phyloP scores from a whole-genome alignment of 1,140 invertebrate species.

The Doryteuthis pealeii region DNA sequence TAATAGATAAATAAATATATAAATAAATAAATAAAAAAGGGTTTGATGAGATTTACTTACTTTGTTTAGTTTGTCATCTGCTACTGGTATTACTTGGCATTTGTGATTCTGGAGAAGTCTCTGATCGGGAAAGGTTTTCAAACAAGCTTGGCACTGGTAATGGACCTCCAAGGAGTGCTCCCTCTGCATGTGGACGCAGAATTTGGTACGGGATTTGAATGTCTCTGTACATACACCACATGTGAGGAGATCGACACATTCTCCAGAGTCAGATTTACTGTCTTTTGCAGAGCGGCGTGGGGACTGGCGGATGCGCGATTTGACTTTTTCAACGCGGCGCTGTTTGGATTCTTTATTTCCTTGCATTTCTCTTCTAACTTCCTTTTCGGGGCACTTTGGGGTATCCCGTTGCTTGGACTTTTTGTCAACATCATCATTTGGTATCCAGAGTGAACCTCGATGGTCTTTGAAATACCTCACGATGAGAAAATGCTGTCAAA shows the following conservation, averaged over 20 bases:
- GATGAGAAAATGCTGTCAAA: no score
- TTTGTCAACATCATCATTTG: no score
- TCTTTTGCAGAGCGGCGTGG: neutral
- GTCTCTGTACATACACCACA: neutral
- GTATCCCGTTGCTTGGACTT: neutral
- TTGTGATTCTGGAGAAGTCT: neutral
- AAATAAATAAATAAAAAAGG: no score
- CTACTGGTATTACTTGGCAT: neutral
- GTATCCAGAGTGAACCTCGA: no score
- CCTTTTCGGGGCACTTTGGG: neutral
- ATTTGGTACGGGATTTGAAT: neutral
- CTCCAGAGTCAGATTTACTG: neutral
- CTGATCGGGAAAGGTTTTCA: neutral
- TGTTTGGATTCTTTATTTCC: neutral
- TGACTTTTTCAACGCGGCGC: neutral
- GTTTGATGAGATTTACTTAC: neutral
- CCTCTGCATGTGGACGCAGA: neutral
- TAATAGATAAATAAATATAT: no score
- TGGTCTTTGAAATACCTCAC: no score
- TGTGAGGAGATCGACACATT: neutral
- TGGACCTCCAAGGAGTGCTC: neutral
- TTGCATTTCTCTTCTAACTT: neutral
- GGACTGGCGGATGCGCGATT: no score
- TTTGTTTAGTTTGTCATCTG: neutral
- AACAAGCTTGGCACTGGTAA: neutral